A percentile compares a stretch with the other conserved stretches of the same genome.
Conservation (phyloP, 2,888 invertebrate species). For the Cheilosia urbana region DNA sequence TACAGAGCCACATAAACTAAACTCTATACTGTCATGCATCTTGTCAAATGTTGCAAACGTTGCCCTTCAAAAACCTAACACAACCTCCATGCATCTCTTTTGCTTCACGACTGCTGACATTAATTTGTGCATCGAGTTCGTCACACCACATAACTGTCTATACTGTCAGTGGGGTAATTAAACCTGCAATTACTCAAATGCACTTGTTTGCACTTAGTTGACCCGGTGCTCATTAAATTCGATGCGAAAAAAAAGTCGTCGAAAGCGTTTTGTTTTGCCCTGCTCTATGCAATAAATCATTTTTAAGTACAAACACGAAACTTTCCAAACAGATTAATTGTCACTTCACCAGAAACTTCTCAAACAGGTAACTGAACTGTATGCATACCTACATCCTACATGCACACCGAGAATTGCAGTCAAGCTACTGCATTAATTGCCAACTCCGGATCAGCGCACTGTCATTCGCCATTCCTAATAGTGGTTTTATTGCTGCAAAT, state of each 20-base stretch:
- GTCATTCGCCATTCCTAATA: constrained; percentile 45
- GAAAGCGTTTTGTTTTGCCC: constrained; percentile 37
- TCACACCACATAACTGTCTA: constrained; percentile 25
- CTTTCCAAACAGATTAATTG: constrained; percentile 65
- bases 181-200: constrained; percentile 53
- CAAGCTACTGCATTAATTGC: constrained; percentile 58
- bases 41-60: too few species aligned
- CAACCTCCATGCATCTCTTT: background rate
- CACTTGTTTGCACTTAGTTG: constrained; percentile 52
- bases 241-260: constrained; percentile 27
- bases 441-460: constrained; percentile 42
- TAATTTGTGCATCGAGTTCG: constrained; percentile 34
- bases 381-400: too few species aligned
- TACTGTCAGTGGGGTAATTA: constrained; percentile 22
- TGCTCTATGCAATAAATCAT: constrained; percentile 62
- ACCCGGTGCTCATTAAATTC: constrained; percentile 29
- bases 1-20: too few species aligned
- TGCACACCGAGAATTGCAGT: constrained; percentile 38
- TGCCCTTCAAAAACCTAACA: background rate
- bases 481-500: constrained; percentile 68
- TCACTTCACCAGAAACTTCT: constrained; percentile 56
- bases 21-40: too few species aligned
- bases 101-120: background rate
- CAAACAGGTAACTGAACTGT: constrained; percentile 50
- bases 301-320: constrained; percentile 56